phyloP scores from a whole-genome alignment of 2,797 vertebrate genomes.

The Crypturellus tataupa region DNA sequence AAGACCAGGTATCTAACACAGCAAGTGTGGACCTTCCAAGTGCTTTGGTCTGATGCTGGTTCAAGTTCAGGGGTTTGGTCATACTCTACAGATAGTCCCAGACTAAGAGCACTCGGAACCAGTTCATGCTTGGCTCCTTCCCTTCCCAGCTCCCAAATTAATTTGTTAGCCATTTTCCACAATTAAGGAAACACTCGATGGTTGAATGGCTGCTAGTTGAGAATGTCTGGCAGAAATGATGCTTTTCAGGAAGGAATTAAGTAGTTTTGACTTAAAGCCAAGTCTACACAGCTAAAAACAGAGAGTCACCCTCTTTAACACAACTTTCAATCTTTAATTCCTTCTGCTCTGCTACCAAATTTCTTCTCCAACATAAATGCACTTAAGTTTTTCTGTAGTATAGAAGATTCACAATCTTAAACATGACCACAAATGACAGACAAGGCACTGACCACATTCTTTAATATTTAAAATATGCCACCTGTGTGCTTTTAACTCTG shows the following conservation, averaged over 20 bases:
- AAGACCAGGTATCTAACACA: not conserved
- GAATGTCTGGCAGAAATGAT: not conserved
- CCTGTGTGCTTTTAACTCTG: not conserved
- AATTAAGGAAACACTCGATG: not conserved
- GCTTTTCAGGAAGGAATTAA: not conserved
- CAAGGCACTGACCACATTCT: not conserved
- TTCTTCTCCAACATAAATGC: not conserved
- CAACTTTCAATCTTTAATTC: not conserved
- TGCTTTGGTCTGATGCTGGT: not conserved
- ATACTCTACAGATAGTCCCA: not conserved
- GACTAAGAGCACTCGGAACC: not conserved
- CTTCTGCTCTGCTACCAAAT: not conserved
- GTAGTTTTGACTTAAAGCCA: not conserved
- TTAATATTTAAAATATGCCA: not conserved
- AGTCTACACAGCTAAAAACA: not conserved
- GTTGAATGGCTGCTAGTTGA: not conserved
- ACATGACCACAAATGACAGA: not conserved
- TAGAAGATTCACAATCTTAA: not conserved
- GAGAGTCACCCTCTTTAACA: not conserved
- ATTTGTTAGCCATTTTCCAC: not conserved
- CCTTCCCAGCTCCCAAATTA: not conserved
- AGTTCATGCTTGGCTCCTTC: not conserved
- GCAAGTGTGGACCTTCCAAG: not conserved
- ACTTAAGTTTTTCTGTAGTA: rapidly evolving
- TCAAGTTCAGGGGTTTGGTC: not conserved